Base-by-base conservation (phyloP, 2,113 vertebrate species). In the Ailuropoda melanoleuca region DNA sequence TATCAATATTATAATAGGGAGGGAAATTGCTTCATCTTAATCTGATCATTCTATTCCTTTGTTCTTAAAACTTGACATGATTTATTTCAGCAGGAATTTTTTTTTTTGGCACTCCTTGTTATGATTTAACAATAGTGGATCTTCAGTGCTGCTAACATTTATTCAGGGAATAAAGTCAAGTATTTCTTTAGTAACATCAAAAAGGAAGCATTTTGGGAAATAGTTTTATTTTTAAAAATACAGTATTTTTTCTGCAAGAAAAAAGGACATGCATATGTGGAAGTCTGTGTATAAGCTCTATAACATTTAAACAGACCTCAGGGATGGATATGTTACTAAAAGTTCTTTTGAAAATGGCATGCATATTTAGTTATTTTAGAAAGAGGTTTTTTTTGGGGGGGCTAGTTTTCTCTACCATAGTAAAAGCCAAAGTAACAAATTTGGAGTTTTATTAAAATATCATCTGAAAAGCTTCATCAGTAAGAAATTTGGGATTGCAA, bases 281-380 rank as follows among this genome's bases (percentile, higher is more conserved):
- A 15, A 12, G 1, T 90, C 14, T 81, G 11, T 89, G 81, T 86
- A n/a, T 83, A 58, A 85, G 4, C 9, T 75, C 3, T 34, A 26
- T 55, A 90, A 66, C 46, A 78, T 86, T 93, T 89, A 83, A 85
- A 81, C 3, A 92, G 88, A 84, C 48, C 80, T 81, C 56, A 68
- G 50, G 12, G 86, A 93, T 91, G 37, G 81, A 50, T 74, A 74
- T 86, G 34, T 81, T 85, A 93, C 64, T 85, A 66, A 86, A 94
- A 66, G 21, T 85, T 95, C 17, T 43, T 96, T 95, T 77, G 88
- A 92, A 97, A 97, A 95, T 90, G 24, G 34, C 56, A 87, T 1
- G 6, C 26, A 70, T 53, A 90, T 94, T 90, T 90, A 89, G 18
- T 46, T 92, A 84, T 92, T 95, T 97, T 75, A 74, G 60, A 62